phyloP scores from a whole-genome alignment of 2,797 vertebrate species.

The Heterohyrax brucei region DNA sequence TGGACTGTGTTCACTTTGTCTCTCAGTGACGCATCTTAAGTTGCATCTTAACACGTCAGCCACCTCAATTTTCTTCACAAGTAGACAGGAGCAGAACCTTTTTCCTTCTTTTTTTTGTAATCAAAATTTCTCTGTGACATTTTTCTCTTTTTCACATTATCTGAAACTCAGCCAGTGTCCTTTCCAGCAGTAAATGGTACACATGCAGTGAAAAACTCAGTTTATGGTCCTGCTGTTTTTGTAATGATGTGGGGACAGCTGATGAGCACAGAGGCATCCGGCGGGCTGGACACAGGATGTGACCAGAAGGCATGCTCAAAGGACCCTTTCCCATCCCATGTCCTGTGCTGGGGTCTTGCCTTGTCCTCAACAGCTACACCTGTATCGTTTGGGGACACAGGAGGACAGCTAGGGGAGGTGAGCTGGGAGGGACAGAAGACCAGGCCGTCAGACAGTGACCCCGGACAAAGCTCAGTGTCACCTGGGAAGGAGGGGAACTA shows the following conservation, averaged over 20 bases:
- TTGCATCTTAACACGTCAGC: conserved; percentile 45
- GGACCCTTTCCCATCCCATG: not conserved
- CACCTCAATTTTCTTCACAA: conserved; percentile 35
- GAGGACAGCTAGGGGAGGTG: not conserved
- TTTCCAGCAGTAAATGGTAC: not conserved
- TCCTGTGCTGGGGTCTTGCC: not conserved
- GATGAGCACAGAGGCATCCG: not conserved
- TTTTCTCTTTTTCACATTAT: conserved; percentile 14
- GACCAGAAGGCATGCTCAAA: not conserved
- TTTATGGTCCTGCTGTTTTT: not conserved
- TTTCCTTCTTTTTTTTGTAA: not conserved
- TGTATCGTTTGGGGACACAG: not conserved
- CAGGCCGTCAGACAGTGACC: not conserved
- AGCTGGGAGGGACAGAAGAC: not conserved
- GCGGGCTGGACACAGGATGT: not conserved
- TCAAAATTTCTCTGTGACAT: conserved; percentile 44
- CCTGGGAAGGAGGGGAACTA: too few relatives aligned
- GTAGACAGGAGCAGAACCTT: not conserved
- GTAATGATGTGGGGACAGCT: not conserved
- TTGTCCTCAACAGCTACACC: not conserved
- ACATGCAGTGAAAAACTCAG: not conserved
- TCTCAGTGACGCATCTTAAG: conserved; percentile 65
- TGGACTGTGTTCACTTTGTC: conserved; percentile 55
- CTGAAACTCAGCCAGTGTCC: conserved; percentile 25
- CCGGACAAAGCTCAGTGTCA: not conserved